phyloP scores from a whole-genome alignment of 2,113 vertebrate species.

The Toxostoma redivivum region DNA sequence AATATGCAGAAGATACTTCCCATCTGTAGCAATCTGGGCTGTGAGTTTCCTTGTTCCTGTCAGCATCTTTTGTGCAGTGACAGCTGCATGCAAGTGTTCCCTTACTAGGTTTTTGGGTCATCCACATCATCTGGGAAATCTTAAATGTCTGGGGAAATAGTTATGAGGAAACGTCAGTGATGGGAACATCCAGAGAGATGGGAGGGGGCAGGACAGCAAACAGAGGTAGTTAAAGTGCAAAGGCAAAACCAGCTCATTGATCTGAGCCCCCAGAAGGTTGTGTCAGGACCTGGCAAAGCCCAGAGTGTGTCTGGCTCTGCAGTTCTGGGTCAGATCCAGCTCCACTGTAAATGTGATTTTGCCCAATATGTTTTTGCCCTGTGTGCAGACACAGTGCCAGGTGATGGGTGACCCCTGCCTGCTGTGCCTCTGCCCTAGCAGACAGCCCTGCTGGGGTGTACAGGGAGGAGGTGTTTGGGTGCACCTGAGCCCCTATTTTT shows the following conservation, averaged over 20 bases:
- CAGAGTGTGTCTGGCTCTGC: not conserved
- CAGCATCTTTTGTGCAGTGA: not conserved
- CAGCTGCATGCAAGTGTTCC: not conserved
- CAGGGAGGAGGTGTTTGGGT: not conserved
- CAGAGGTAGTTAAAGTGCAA: not conserved
- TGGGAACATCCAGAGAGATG: not conserved
- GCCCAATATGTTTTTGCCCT: not conserved
- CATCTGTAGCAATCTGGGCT: not conserved
- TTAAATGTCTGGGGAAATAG: not conserved
- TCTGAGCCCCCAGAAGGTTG: not conserved
- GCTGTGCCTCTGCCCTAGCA: not conserved
- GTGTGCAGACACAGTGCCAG: not conserved
- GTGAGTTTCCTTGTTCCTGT: not conserved
- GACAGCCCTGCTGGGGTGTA: not conserved
- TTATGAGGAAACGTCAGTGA: not conserved
- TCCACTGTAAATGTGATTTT: not conserved
- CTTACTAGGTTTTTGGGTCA: not conserved
- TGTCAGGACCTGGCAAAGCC: not conserved
- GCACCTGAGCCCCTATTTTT: not conserved
- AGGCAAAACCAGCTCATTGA: not conserved
- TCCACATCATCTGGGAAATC: not conserved
- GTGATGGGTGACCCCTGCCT: not conserved
- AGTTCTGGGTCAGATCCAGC: not conserved
- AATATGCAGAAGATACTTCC: not conserved
- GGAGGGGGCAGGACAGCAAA: not conserved